These are phyloP conservation scores for Shargacucullia verbasci DNA, from an alignment of 2,888 invertebrate species.

Conservation along the genomic window DNA sequence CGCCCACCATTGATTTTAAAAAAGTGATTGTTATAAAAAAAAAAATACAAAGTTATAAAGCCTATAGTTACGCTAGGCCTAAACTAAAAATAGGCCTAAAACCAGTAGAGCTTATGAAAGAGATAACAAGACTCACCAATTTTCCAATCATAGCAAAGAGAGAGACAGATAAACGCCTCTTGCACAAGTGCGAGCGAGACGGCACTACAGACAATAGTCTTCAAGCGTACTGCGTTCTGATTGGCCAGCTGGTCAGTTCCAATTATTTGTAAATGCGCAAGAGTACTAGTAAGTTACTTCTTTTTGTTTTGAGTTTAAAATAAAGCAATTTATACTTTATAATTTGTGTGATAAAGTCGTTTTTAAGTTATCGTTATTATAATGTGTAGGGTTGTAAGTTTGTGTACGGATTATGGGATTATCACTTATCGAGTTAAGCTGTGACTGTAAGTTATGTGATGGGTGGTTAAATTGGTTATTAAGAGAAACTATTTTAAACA, in stretches of 20 bases:
- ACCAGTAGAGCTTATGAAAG: constrained; percentile 27
- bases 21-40: too few species aligned
- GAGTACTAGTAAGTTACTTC: constrained; percentile 54
- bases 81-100: constrained; percentile 44
- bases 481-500: constrained; percentile 12
- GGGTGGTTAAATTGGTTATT: constrained; percentile 36
- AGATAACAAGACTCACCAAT: constrained; percentile 46
- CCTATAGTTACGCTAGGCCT: constrained; percentile 20
- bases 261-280: constrained; percentile 63
- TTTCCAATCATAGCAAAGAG: constrained; percentile 54
- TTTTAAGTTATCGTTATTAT: constrained; percentile 9
- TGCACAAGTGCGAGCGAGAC: constrained; percentile 27
- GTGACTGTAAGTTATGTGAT: constrained; percentile 29
- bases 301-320: constrained; percentile 44
- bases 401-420: constrained; percentile 33
- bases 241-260: constrained; percentile 53
- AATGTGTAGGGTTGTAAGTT: constrained; percentile 28
- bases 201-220: constrained; percentile 45
- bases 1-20: too few species aligned
- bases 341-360: accelerated
- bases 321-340: constrained; percentile 30
- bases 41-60: neutral
- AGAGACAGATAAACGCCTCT: constrained; percentile 30
- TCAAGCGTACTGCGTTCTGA: constrained; percentile 33
- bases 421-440: constrained; percentile 25